Evolutionary conservation across 2,888 invertebrate genomes (phyloP), one percentile per base, ranked within the genome.

Genomic region (Lutraria lutraria): DNA sequence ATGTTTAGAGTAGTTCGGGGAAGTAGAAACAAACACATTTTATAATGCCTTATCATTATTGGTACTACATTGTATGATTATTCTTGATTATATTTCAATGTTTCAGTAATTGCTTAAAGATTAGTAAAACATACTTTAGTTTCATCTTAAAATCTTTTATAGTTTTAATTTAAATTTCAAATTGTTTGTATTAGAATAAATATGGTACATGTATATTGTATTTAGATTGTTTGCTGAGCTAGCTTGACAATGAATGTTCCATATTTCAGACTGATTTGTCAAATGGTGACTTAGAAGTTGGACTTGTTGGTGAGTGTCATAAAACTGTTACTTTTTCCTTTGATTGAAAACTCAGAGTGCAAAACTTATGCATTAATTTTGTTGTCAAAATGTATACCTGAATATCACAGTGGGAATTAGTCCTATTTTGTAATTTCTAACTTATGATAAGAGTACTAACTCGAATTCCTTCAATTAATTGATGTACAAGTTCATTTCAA

Each of bases 281-380:
- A 16, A 76, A 76, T 76, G 76, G 76, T 34, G 76, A 76, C 31
- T 76, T 76, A 76, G 76, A 76, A 34, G 31, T 19, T 13, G 76
- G 76, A 31, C 34, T 76, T 34, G 76, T 76, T 34, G 76, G 76
- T 76, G 31, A 76, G 76, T 76, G 0, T n/a, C 19, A 21, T 56
- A 2, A 25, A 68, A n/a, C 63, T 12, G n/a, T 25, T 68, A 68
- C 25, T 68, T 12, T 8, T 25, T 25, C 12, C n/a, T 25, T 25
- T 68, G 0, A 68, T 68, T n/a, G 25, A 68, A 3, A 13, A 68
- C 25, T 25, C 43, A 43, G 43, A 43, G 8, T 43, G 43, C 8
- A 4, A 43, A 43, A 43, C 2, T 43, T 43, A 4, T 43, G 43
- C 8, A 43, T n/a, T n/a, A n/a, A n/a, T 43, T 43, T 43, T 43